phyloP scores from a whole-genome alignment of 2,113 vertebrate genomes.

The Nansenia antarctica region DNA sequence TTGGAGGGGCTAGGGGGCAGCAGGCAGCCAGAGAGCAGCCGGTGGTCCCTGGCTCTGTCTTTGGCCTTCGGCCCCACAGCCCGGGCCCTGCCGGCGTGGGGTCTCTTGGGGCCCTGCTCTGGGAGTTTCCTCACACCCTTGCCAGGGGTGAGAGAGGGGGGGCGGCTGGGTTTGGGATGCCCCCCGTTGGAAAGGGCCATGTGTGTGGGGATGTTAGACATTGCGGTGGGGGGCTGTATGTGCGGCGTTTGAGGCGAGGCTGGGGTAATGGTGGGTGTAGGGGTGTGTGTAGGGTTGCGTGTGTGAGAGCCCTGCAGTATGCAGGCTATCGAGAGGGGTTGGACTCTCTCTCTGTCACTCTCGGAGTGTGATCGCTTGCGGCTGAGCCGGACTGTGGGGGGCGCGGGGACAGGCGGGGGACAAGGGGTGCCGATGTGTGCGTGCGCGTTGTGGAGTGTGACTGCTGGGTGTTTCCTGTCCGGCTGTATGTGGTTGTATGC shows the following conservation, averaged over 20 bases:
- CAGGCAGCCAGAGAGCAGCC: constrained; percentile 84
- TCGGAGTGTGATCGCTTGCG: constrained; percentile 94
- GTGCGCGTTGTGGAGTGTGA: constrained; percentile 54
- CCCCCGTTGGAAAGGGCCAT: constrained; percentile 78
- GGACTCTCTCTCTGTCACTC: constrained; percentile 94
- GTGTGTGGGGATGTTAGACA: constrained; percentile 68
- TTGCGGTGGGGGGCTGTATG: no score
- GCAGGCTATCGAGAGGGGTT: constrained; percentile 91
- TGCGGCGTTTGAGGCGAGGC: no score
- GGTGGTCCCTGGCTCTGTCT: constrained; percentile 89
- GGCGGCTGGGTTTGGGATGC: constrained; percentile 87
- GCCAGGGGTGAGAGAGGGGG: constrained; percentile 82
- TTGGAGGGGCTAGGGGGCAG: constrained; percentile 87
- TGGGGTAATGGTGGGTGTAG: constrained; percentile 82
- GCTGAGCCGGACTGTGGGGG: constrained; percentile 85
- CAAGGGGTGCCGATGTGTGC: constrained; percentile 73
- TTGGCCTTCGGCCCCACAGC: constrained; percentile 88
- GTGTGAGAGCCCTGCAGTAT: constrained; percentile 88
- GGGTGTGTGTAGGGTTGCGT: constrained; percentile 79
- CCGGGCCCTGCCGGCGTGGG: constrained; percentile 89
- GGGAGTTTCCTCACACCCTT: constrained; percentile 90
- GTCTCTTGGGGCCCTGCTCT: constrained; percentile 90
- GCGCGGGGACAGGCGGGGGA: constrained; percentile 79
- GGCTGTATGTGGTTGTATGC: constrained; percentile 45
- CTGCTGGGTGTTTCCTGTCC: constrained; percentile 54